Base-by-base conservation (phyloP, 2,113 vertebrate species). In the Clarias magur region DNA sequence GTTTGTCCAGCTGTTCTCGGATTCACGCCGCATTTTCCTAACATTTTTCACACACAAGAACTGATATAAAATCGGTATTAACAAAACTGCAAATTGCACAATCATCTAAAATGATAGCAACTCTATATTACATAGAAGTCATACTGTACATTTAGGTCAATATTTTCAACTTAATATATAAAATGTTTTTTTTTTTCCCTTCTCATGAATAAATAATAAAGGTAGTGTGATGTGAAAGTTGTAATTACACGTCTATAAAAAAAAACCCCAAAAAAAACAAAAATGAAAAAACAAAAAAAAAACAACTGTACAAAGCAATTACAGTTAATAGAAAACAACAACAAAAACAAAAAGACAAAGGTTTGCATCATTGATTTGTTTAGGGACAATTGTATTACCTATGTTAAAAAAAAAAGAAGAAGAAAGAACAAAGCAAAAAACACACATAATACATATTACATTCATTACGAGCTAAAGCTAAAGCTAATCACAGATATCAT, bases 121-220 rank as follows among this genome's bases (percentile, higher is more conserved):
- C 88, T 91, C 84, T 95, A 94, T 95, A 92, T 94, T 94, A 95
- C 93, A 95, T 91, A 76, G 89, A 90, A 91, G 91, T 83, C 86
- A 88, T 86, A 91, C 90, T 91, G 90, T 94, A 93, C 94, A 93
- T 93, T 93, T 91, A 94, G 88, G 92, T 88, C 88, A 84, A 88
- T 93, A 93, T 91, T 90, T 92, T 92, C 86, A 94, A 96, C 93
- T 92, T 91, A 94, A 95, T 95, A 95, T 94, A 94, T 86, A 95
- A 96, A 91, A 91, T 93, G 91, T 93, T 93, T 88, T 86, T 70
- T 70, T 38, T 60, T 82, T 38, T 42, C 34, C 80, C 48, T 48
- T 91, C 88, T 87, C 91, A 92, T 94, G 93, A 95, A 94, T 94
- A 94, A 95, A 95, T 93, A 89, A 94, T 93, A 91, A 85, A 88